Evolutionary conservation across 2,888 invertebrate species (phyloP).

Genomic region (Rhaphigaster nebulosa): DNA sequence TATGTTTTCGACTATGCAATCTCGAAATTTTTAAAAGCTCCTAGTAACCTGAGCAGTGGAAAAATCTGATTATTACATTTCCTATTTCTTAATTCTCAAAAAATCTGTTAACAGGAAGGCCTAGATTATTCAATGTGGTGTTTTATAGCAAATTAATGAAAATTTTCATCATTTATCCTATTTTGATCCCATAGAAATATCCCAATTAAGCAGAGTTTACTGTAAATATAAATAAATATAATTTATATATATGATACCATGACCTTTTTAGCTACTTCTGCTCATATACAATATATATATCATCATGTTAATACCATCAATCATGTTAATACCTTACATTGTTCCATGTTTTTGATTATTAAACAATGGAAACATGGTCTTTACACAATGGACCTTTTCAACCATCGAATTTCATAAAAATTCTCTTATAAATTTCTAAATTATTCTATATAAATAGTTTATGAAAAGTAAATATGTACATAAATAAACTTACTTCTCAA

Average conservation of each 20-base stretch:
- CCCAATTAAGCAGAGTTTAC: not conserved
- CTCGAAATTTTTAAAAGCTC: not conserved
- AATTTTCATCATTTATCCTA: not conserved
- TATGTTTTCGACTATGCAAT: not conserved
- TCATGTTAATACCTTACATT: not conserved
- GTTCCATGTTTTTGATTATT: not conserved
- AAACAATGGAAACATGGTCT: not conserved
- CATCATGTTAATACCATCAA: not conserved
- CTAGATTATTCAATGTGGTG: not conserved
- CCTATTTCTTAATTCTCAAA: not conserved
- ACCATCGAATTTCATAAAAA: conserved; percentile 53
- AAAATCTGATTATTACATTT: not conserved
- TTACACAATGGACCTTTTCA: conserved; percentile 53
- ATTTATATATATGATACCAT: not conserved
- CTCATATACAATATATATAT: not conserved
- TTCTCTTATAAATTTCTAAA: not conserved
- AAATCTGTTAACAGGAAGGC: not conserved
- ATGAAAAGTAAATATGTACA: not conserved
- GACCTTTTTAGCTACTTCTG: conserved; percentile 38
- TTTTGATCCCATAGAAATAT: not conserved
- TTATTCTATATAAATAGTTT: not conserved
- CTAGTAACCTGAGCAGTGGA: not conserved
- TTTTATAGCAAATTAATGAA: not conserved
- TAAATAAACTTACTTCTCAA: not conserved
- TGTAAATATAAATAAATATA: conserved; percentile 37